Evolutionary conservation across 2,888 invertebrate genomes (phyloP).

Genomic region (Hydriomena furcata): DNA sequence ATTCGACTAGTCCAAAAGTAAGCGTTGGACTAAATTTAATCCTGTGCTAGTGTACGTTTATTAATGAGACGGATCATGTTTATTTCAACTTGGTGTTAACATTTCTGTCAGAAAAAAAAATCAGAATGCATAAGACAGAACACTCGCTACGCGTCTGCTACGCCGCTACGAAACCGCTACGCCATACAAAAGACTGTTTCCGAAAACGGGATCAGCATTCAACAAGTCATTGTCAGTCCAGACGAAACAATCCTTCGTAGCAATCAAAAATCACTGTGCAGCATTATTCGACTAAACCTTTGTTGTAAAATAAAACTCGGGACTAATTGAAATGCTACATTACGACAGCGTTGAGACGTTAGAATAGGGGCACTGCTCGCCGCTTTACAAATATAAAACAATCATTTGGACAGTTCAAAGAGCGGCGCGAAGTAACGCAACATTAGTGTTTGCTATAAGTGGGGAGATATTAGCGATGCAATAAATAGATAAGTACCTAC

Average conservation of each 20-base stretch:
- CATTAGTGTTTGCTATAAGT: constrained; percentile 44
- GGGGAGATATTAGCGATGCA: background rate
- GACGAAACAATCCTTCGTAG: constrained; percentile 35
- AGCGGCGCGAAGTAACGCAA: constrained; percentile 71
- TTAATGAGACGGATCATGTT: no score
- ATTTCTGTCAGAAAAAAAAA: no score
- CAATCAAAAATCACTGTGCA: constrained; percentile 53
- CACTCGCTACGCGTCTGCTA: constrained; percentile 27
- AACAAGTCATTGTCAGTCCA: constrained; percentile 45
- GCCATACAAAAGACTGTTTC: constrained; percentile 32
- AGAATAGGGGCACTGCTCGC: constrained; percentile 71
- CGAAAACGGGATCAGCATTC: constrained; percentile 42
- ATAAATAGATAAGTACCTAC: background rate
- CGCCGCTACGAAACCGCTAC: constrained; percentile 30
- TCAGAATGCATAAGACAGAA: background rate
- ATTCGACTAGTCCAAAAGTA: no score
- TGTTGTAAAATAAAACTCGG: constrained; percentile 69
- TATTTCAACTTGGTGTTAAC: no score
- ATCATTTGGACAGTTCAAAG: constrained; percentile 81
- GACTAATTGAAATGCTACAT: constrained; percentile 78
- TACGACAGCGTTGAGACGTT: constrained; percentile 59
- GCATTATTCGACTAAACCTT: constrained; percentile 57
- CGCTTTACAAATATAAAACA: constrained; percentile 82
- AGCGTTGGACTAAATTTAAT: no score
- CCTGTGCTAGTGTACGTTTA: no score